Evolutionary conservation across 2,113 vertebrate species (phyloP), one percentile per base, ranked within the genome.

Genomic region (Microcebus murinus): DNA sequence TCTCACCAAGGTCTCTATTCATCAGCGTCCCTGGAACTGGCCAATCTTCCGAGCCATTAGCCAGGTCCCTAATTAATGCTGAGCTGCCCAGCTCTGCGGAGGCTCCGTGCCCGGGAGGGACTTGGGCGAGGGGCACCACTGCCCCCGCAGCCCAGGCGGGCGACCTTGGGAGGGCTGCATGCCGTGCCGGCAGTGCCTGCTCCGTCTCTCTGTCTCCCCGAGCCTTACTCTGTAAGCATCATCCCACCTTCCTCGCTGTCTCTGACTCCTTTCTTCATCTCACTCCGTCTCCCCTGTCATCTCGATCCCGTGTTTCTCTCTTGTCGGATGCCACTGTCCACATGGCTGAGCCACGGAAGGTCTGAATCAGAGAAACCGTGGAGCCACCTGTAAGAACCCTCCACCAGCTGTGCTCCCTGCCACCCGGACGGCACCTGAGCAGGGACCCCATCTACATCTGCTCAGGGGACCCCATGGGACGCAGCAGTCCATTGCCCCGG

Each of bases 1-100:
- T 99, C 99, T 99, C 99, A 98, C 98, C 99, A 98, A 99, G 99
- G 99, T 99, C 99, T 98, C 99, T 99, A 99, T 99, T 99, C 99
- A 99, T 99, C 99, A 99, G 99, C 99, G 98, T 99, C 99, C 99
- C 99, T 99, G 99, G 99, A 99, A 99, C 99, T 98, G 99, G 99
- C 99, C 98, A 99, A 99, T 99, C 99, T 99, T 99, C 99, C 99
- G 98, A 99, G 99, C 99, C 99, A 99, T 99, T 99, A 99, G 99
- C 99, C 98, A 98, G 99, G 98, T 96, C 98, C 98, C 98, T 99
- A 99, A 99, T 99, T 99, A 99, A 99, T 71, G 80, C 99, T 95
- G 98, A 98, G 98, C 98, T 89, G 98, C 98, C 98, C 98, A 97
- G 98, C 98, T 98, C 68, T 59, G 80, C 1, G 3, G 39, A 91